Conservation (phyloP, 1,140 invertebrate species). For the Sitodiplosis mosellana region DNA sequence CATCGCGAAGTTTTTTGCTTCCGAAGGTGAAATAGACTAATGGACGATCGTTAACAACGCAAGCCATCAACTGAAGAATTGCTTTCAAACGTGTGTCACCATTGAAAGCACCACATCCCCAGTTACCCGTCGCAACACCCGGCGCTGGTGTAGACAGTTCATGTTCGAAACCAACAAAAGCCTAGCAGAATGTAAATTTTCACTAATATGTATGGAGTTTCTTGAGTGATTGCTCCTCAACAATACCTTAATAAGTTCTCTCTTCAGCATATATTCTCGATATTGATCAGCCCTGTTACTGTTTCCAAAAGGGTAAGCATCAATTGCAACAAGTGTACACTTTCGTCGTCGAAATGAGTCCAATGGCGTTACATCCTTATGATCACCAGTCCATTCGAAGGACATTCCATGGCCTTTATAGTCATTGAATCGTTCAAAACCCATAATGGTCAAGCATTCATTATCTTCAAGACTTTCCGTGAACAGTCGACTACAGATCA, state of each 20-base stretch:
- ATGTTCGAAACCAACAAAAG: constrained; percentile 57
- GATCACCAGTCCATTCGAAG: constrained; percentile 78
- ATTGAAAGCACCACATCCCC: constrained; percentile 92
- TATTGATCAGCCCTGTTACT: no score
- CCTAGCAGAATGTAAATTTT: no score
- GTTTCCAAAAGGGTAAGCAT: no score
- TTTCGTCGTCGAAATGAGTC: no score
- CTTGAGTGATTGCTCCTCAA: no score
- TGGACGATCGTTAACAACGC: constrained; percentile 30
- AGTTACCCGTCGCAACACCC: constrained; percentile 88
- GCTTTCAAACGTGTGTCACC: constrained; percentile 75
- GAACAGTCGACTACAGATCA: constrained; percentile 73
- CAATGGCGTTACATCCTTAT: no score
- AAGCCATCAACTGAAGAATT: constrained; percentile 79
- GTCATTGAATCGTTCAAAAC: constrained; percentile 65
- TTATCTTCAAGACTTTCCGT: constrained; percentile 62
- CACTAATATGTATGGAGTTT: no score
- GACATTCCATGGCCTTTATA: constrained; percentile 70
- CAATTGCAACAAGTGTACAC: no score
- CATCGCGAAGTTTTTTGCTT: constrained; percentile 45
- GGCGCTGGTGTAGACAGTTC: constrained; percentile 26
- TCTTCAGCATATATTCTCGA: no score
- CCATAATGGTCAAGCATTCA: constrained; percentile 74
- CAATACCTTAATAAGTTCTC: no score
- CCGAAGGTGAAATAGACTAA: constrained; percentile 85